A percentile compares a stretch with the other conserved stretches of the same genome.
Evolutionary conservation across 2,888 invertebrate genomes (phyloP).

Genomic region (Leptopterna dolabrata): DNA sequence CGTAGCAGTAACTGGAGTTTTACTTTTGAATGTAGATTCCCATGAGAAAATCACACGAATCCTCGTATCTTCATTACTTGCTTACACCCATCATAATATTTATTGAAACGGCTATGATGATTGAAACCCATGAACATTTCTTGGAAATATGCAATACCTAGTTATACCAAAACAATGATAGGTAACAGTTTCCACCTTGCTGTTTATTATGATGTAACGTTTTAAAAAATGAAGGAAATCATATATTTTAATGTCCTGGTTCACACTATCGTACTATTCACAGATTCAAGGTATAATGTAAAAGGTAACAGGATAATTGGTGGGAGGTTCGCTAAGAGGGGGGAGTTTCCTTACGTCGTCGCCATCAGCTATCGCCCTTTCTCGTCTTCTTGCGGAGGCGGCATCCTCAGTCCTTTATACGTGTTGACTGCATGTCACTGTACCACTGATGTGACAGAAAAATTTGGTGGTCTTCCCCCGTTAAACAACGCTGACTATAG

Average conservation of each 20-base stretch:
- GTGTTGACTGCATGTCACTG: constrained; percentile 42
- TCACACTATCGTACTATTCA: background rate
- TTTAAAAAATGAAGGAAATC: background rate
- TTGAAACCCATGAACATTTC: no score
- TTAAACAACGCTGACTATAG: background rate
- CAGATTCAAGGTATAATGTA: background rate
- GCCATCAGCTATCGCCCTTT: background rate
- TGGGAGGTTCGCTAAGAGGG: constrained; percentile 5
- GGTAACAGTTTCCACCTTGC: no score
- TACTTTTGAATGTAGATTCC: no score
- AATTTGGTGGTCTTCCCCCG: background rate
- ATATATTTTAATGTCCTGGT: background rate
- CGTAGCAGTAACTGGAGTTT: no score
- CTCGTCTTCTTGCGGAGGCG: constrained; percentile 27
- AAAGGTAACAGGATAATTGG: constrained; percentile 11
- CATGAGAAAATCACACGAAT: no score
- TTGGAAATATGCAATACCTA: no score
- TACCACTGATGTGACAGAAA: background rate
- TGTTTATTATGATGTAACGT: no score
- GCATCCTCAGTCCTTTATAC: constrained; percentile 9
- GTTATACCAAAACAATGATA: no score
- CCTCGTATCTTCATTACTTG: no score
- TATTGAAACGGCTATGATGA: no score
- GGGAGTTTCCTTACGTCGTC: constrained; percentile 25
- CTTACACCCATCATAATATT: no score